Base-by-base conservation (phyloP, 2,888 invertebrate species). In the Leptopilina drosophilae region DNA sequence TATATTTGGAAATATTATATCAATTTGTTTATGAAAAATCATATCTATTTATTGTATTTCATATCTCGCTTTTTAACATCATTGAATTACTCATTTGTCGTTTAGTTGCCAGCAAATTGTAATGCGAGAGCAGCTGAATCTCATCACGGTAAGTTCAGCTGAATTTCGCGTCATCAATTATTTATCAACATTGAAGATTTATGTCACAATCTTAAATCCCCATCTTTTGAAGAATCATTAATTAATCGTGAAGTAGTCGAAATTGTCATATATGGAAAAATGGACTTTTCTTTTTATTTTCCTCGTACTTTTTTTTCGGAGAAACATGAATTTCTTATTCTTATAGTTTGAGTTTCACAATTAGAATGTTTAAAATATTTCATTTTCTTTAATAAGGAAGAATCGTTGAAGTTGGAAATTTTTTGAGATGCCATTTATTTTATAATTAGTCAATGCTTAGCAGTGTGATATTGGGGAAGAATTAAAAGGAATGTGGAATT, bases 121-220 rank as follows among this genome's bases (percentile, higher is more conserved):
- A 26, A 26, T 69, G 69, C 69, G 26, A 69, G 69, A 69, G 69
- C 69, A 69, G 69, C 49, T 53, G 69, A 49, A 69, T 26, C 69
- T 53, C 69, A 49, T 69, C 69, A 53, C 69, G 69, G 69, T 69
- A 69, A 69, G 69, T 69, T 69, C 53, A 69, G 69, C 49, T 26
- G 69, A 53, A 69, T 69, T 69, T 69, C 49, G 69, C 69, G 49
- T 26, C 69, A n/a, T 65, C 65, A 40, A 65, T 40, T 65, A 65
- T 65, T 65, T 65, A 65, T 65, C 65, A 69, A 46, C 69, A 69
- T 53, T 69, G 69, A 69, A 69, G 69, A 69, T 69, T 69, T 65
- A 40, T 65, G 14, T 8, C 14, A 65, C 11, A 40, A 40, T 65
- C 49, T 69, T 26, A 53, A 69, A 69, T 20, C 14, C 14, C 42